Evolutionary conservation across 1,140 invertebrate species (phyloP), one percentile per base, ranked within the genome.

Genomic region (Drosophila tristis): DNA sequence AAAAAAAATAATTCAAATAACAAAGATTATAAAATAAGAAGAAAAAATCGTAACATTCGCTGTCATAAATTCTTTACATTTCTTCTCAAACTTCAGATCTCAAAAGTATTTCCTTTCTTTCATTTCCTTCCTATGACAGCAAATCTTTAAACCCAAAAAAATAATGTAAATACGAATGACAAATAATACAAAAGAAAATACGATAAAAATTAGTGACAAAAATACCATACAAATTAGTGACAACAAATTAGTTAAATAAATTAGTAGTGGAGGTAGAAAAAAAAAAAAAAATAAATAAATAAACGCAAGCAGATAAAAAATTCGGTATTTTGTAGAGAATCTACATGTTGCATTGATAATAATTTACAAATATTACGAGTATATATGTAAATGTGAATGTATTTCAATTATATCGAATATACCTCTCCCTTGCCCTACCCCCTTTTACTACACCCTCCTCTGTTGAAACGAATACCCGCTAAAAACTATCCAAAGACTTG

Each of bases 331-430:
- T 87, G 84, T 87, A 87, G 82, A 86, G 74, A 72, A 87, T 86
- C 82, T 86, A 86, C 82, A 87, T 85, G 84, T 89, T 89, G 84
- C 79, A 89, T 84, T 77, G 84, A 89, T 89, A 89, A 89, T 89
- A 89, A 89, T 89, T 89, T 84, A 87, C 81, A 86, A 85, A 84
- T 67, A 82, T 75, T 80, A 66, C 80, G 75, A 70, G 80, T 23
- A 55, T 68, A 54, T 63, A 54, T 47, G 49, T 51, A 57, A 35
- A 48, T 70, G 35, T 70, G 62, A 70, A 57, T 71, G 64, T 77
- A 58, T 49, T 60, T 72, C 61, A 76, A 78, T 71, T 59, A 16
- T 61, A 70, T 49, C n/a, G 45, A 60, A 43, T 59, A 44, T 20
- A 39, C 20, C 44, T n/a, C 50, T 45, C 49, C 8, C 31, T 55